phyloP scores from a whole-genome alignment of 1,140 invertebrate genomes.

The Cepaea nemoralis region DNA sequence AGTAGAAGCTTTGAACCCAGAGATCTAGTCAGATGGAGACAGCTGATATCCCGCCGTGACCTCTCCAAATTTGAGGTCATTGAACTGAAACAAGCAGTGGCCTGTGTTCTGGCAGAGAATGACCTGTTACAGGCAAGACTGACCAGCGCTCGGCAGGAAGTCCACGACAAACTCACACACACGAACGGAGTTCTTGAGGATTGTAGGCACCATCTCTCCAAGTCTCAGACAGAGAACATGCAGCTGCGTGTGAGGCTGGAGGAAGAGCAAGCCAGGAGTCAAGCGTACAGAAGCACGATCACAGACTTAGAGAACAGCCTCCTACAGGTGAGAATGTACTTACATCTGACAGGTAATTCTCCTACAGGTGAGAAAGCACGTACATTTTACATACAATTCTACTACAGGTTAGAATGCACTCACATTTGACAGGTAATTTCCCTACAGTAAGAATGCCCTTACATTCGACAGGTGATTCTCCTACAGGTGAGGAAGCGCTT shows the following conservation, averaged over 20 bases:
- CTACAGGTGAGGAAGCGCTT: too few relatives aligned
- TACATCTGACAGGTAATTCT: too few relatives aligned
- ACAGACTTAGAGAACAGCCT: slow-evolving; percentile 53
- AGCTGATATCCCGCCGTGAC: slow-evolving; percentile 46
- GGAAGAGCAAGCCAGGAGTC: slow-evolving; percentile 52
- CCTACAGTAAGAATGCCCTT: too few relatives aligned
- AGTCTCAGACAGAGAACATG: slow-evolving; percentile 65
- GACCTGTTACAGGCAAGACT: slow-evolving; percentile 64
- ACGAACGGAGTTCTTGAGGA: slow-evolving; percentile 65
- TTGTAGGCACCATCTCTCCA: slow-evolving; percentile 58
- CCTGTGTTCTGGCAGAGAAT: slow-evolving; percentile 62
- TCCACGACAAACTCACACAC: slow-evolving; percentile 61
- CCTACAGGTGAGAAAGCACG: too few relatives aligned
- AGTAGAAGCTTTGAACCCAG: slow-evolving; percentile 47
- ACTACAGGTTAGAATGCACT: too few relatives aligned
- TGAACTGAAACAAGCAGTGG: slow-evolving; percentile 65
- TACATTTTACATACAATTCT: too few relatives aligned
- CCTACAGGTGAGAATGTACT: slow-evolving; percentile 27
- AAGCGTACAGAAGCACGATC: slow-evolving; percentile 49
- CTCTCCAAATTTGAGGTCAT: slow-evolving; percentile 55
- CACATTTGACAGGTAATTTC: too few relatives aligned
- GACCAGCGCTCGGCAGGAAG: slow-evolving; percentile 60
- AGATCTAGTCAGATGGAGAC: slow-evolving; percentile 51
- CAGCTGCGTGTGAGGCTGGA: slow-evolving; percentile 58
- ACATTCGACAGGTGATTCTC: too few relatives aligned